Conservation (phyloP, 2,797 vertebrate genomes). For the Adrianichthys oophorus region DNA sequence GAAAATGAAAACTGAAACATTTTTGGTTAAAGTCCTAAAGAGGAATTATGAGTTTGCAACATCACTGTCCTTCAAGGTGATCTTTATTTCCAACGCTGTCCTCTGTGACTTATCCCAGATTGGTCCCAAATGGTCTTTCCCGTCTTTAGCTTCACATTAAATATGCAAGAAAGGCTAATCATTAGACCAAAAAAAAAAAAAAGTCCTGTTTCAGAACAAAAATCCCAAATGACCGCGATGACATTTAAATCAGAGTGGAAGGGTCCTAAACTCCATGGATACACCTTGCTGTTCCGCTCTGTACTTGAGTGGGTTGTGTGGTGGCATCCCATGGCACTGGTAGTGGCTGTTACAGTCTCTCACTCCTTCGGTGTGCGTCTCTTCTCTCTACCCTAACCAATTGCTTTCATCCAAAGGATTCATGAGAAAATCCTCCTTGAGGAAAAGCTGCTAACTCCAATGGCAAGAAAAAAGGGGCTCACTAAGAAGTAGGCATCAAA, state of each 20-base stretch:
- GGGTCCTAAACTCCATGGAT: conserved; percentile 43
- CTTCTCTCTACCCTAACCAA: conserved; percentile 56
- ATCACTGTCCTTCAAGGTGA: background rate
- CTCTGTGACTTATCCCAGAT: conserved; percentile 46
- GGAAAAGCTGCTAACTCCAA: conserved; percentile 61
- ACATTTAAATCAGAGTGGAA: conserved; percentile 50
- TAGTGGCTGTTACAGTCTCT: conserved; percentile 57
- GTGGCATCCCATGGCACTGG: conserved; percentile 69
- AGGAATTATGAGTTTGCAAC: conserved; percentile 17
- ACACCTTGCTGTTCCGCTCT: conserved; percentile 42
- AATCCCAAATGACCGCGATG: conserved; percentile 44
- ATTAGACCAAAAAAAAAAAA: conserved; percentile 49
- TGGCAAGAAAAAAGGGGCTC: conserved; percentile 35
- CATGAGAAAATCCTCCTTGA: conserved; percentile 63
- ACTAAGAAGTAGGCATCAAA: conserved; percentile 59
- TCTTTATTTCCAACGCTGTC: conserved; percentile 28
- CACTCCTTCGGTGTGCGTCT: conserved; percentile 53
- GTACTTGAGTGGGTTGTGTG: conserved; percentile 54
- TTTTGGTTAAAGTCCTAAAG: conserved; percentile 50
- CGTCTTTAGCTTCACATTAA: conserved; percentile 68
- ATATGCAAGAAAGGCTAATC: conserved; percentile 73
- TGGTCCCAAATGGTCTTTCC: conserved; percentile 44
- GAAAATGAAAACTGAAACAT: conserved; percentile 31
- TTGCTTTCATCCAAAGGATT: conserved; percentile 64
- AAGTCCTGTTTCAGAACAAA: conserved; percentile 51